phyloP scores from a whole-genome alignment of 2,797 vertebrate genomes.

The Austrolebias charrua region DNA sequence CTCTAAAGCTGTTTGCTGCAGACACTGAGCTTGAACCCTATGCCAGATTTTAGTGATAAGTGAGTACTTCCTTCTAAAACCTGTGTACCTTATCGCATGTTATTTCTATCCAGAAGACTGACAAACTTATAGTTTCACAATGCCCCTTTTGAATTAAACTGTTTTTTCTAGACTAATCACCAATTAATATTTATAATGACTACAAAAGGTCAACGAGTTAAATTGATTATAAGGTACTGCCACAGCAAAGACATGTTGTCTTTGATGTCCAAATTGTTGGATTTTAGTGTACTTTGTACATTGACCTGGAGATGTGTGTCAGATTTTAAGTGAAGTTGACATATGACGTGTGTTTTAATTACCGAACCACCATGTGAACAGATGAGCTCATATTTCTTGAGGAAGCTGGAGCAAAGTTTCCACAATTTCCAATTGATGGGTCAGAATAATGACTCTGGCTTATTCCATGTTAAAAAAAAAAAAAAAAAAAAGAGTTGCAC shows the following conservation, averaged over 20 bases:
- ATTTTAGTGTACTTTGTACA: background rate
- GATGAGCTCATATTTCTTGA: background rate
- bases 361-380: background rate
- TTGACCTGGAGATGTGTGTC: background rate
- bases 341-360: background rate
- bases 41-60: too few relatives aligned
- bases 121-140: too few relatives aligned
- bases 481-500: background rate
- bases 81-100: too few relatives aligned
- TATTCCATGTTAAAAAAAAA: background rate
- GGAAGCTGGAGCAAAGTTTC: background rate
- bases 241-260: background rate
- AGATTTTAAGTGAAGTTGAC: background rate
- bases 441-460: background rate
- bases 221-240: too few relatives aligned
- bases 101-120: too few relatives aligned
- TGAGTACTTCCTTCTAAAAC: too few relatives aligned
- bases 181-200: background rate
- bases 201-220: background rate
- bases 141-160: too few relatives aligned
- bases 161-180: background rate
- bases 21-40: too few relatives aligned
- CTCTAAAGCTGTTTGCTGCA: too few relatives aligned
- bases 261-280: background rate
- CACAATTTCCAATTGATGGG: background rate